Evolutionary conservation across 2,888 invertebrate species (phyloP).

Genomic region (Aquatica leii): DNA sequence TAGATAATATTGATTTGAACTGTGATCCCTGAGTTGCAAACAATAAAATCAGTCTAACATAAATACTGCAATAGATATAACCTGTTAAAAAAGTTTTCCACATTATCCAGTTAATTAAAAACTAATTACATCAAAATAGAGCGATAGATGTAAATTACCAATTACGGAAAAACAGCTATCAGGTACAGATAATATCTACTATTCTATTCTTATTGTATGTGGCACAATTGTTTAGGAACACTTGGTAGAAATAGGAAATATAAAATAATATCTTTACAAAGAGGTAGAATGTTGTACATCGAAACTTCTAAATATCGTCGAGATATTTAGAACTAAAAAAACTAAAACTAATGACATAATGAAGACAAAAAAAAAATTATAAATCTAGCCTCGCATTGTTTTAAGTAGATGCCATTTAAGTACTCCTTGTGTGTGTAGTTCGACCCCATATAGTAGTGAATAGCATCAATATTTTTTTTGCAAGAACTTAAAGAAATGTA

Average conservation of each 20-base stretch:
- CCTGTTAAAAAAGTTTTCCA: background rate
- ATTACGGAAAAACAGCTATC: slow-evolving; percentile 42
- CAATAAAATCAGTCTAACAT: slow-evolving; percentile 53
- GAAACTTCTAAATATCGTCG: background rate
- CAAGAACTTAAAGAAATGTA: too few relatives aligned
- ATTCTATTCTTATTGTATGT: slow-evolving; percentile 42
- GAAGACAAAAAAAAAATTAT: background rate
- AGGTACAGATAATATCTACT: slow-evolving; percentile 46
- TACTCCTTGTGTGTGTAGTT: slow-evolving; percentile 6
- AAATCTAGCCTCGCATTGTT: background rate
- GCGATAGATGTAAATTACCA: slow-evolving; percentile 19
- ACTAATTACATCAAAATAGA: background rate
- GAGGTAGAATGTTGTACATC: slow-evolving; percentile 49
- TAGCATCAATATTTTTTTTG: background rate
- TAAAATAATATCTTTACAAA: slow-evolving; percentile 48
- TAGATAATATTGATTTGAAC: slow-evolving; percentile 44
- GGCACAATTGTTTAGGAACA: slow-evolving; percentile 50
- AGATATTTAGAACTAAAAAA: slow-evolving; percentile 8
- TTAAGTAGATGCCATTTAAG: slow-evolving; percentile 11
- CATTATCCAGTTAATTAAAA: background rate
- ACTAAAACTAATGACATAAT: slow-evolving; percentile 8
- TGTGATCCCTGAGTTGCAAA: slow-evolving; percentile 52
- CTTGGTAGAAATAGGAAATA: slow-evolving; percentile 40
- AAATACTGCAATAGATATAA: slow-evolving; percentile 26
- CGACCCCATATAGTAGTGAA: slow-evolving; percentile 6